Percentiles rank a stretch among this genome's conserved stretches.
Evolutionary conservation across 1,140 invertebrate species (phyloP).

Genomic region (Euura lappo): DNA sequence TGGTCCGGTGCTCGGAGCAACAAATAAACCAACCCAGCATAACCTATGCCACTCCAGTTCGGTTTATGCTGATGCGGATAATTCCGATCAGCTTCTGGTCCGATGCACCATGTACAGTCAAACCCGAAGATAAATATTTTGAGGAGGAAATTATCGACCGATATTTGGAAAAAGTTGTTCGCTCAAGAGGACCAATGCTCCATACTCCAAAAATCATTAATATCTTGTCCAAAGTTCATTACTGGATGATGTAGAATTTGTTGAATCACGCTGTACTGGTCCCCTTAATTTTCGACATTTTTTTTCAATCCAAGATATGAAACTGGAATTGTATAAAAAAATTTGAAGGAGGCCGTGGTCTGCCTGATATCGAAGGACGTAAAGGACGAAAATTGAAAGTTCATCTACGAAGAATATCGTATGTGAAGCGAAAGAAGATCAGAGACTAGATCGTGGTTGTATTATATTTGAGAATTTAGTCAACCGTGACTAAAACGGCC

Average conservation of each 20-base stretch:
- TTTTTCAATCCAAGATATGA: background rate
- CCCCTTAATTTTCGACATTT: background rate
- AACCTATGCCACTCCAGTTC: background rate
- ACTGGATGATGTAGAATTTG: background rate
- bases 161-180: background rate
- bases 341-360: constrained; percentile 14
- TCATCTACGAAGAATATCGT: no score
- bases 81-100: background rate
- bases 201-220: no score
- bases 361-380: constrained; percentile 35
- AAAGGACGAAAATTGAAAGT: no score
- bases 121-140: no score
- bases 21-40: no score
- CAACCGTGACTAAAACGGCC: background rate
- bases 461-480: background rate
- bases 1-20: no score
- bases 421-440: no score
- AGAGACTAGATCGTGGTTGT: no score
- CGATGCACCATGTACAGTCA: background rate
- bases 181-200: no score
- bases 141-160: background rate
- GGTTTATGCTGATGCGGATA: background rate
- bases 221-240: no score
- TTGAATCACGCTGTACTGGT: no score
- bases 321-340: background rate